These are phyloP conservation scores for Pantala flavescens DNA, from an alignment of 1,140 invertebrate genomes.

Conservation along the genomic window DNA sequence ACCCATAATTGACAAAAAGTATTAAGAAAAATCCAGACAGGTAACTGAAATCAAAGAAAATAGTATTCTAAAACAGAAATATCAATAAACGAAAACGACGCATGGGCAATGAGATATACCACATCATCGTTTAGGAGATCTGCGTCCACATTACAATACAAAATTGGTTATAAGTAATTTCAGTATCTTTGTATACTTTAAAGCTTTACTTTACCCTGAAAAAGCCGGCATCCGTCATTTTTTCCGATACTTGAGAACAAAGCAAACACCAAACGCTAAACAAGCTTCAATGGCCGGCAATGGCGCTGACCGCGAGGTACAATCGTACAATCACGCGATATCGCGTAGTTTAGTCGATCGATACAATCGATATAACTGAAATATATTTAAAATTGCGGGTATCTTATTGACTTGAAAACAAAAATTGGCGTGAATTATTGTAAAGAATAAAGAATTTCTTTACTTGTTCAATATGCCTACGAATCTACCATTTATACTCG, in stretches of 20 bases:
- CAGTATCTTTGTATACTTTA: too few relatives aligned
- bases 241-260: background rate
- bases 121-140: background rate
- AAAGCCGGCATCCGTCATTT: constrained; percentile 42
- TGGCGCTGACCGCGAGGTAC: background rate
- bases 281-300: background rate
- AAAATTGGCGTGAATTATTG: too few relatives aligned
- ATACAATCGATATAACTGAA: background rate
- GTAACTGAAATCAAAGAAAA: background rate
- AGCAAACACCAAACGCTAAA: background rate
- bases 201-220: constrained; percentile 34
- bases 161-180: background rate
- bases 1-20: background rate
- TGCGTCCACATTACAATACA: background rate
- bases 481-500: too few relatives aligned
- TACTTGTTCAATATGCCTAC: too few relatives aligned
- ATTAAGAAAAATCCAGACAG: background rate
- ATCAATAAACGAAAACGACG: background rate
- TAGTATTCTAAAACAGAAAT: too few relatives aligned
- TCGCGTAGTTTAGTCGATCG: background rate
- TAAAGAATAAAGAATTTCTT: too few relatives aligned
- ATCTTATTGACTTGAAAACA: too few relatives aligned
- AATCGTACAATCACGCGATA: background rate
- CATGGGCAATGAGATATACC: background rate
- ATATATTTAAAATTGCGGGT: background rate